phyloP scores from a whole-genome alignment of 1,140 invertebrate species.

The Drosophila orosa region DNA sequence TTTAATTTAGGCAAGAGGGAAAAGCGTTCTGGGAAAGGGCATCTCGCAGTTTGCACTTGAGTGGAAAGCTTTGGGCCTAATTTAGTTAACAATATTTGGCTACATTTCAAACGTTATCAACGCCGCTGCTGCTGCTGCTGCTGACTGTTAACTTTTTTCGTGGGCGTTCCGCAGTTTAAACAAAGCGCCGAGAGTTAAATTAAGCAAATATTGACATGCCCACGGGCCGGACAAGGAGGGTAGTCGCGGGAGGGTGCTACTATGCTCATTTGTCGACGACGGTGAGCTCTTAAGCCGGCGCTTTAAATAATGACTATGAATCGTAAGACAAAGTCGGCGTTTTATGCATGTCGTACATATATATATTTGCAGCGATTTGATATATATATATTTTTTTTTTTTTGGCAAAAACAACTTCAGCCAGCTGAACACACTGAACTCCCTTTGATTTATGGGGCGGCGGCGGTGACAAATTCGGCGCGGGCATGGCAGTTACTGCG shows the following conservation, averaged over 20 bases:
- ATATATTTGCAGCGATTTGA: slow-evolving; percentile 55
- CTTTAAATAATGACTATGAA: slow-evolving; percentile 79
- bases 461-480: slow-evolving; percentile 28
- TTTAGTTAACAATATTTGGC: slow-evolving; percentile 60
- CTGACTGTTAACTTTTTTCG: slow-evolving; percentile 41
- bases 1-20: slow-evolving; percentile 5
- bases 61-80: slow-evolving; percentile 21
- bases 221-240: slow-evolving; percentile 5
- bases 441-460: slow-evolving; percentile 47
- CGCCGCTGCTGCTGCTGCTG: slow-evolving; percentile 20
- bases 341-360: slow-evolving; percentile 33
- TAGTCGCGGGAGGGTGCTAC: not conserved
- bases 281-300: slow-evolving; percentile 69
- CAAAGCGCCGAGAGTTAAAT: slow-evolving; percentile 72
- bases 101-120: slow-evolving; percentile 50
- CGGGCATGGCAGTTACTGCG: slow-evolving; percentile 50
- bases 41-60: slow-evolving; percentile 18
- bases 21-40: slow-evolving; percentile 13
- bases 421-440: slow-evolving; percentile 46
- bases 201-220: slow-evolving; percentile 70
- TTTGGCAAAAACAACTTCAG: slow-evolving; percentile 58
- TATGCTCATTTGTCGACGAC: slow-evolving; percentile 65
- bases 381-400: slow-evolving; percentile 27
- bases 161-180: slow-evolving; percentile 60
- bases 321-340: slow-evolving; percentile 51